Percentiles rank a stretch among this genome's conserved stretches.
These are phyloP conservation scores for Syrphus vitripennis DNA, from an alignment of 2,888 invertebrate genomes.

Conservation along the genomic window DNA sequence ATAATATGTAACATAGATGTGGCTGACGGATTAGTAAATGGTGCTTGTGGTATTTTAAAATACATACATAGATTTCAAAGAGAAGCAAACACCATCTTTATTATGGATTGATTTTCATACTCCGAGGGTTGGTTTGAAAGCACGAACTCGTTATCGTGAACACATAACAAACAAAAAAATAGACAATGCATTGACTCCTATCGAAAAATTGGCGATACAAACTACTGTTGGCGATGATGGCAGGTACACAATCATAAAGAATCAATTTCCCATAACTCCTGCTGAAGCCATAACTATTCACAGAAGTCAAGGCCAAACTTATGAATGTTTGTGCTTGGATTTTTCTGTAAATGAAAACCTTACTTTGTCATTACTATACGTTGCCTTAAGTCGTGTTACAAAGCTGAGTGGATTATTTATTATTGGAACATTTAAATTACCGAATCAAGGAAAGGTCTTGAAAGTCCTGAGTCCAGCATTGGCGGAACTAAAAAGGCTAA, in stretches of 20 bases:
- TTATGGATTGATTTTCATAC: background rate
- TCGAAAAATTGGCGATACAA: background rate
- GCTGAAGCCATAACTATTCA: background rate
- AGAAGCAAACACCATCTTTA: background rate
- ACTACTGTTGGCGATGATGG: background rate
- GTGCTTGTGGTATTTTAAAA: background rate
- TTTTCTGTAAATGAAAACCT: background rate
- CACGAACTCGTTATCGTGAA: background rate
- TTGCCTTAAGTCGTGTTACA: background rate
- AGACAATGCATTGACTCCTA: background rate
- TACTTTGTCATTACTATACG: background rate
- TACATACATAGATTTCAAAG: background rate
- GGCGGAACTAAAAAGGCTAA: background rate
- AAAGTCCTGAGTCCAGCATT: background rate
- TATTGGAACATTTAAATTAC: background rate
- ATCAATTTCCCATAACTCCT: background rate
- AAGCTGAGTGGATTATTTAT: background rate
- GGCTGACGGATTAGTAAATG: background rate
- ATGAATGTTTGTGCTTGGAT: background rate
- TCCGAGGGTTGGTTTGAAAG: background rate
- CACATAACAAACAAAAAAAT: background rate
- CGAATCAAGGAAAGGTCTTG: background rate
- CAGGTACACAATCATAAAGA: background rate
- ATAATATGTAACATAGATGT: background rate
- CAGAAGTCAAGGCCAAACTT: background rate